A percentile compares a stretch with the other conserved stretches of the same genome.
phyloP scores from a whole-genome alignment of 2,797 vertebrate genomes.

The Poeciliopsis turneri region DNA sequence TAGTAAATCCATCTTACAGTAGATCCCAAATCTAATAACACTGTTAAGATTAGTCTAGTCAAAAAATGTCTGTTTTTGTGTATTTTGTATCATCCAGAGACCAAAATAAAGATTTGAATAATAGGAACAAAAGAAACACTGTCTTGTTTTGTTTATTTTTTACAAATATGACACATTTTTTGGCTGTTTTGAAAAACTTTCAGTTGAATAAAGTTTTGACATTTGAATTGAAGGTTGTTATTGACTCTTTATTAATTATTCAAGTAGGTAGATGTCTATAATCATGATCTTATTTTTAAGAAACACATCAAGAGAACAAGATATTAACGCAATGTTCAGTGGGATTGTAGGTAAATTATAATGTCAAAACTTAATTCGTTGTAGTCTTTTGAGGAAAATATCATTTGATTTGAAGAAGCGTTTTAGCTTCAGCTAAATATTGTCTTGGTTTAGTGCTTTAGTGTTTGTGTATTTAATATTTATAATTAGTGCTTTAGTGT shows the following conservation, averaged over 20 bases:
- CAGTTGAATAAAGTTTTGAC: not conserved
- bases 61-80: not conserved
- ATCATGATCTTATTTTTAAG: not conserved
- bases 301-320: not conserved
- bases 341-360: too few species aligned
- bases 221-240: not conserved
- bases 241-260: not conserved
- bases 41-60: too few species aligned
- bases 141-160: not conserved
- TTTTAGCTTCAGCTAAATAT: not conserved
- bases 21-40: not conserved
- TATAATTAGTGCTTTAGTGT: not conserved
- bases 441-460: not conserved
- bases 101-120: constrained; percentile 7
- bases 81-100: constrained; percentile 2
- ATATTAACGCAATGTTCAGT: too few species aligned
- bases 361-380: too few species aligned
- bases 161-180: not conserved
- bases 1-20: not conserved
- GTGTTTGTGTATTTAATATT: not conserved
- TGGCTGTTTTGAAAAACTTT: not conserved
- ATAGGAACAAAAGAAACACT: constrained; percentile 20
- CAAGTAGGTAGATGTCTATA: not conserved
- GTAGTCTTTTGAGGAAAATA: too few species aligned
- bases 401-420: too few species aligned